Evolutionary conservation across 2,797 vertebrate species (phyloP).

Genomic region (Molossus alvarezi): DNA sequence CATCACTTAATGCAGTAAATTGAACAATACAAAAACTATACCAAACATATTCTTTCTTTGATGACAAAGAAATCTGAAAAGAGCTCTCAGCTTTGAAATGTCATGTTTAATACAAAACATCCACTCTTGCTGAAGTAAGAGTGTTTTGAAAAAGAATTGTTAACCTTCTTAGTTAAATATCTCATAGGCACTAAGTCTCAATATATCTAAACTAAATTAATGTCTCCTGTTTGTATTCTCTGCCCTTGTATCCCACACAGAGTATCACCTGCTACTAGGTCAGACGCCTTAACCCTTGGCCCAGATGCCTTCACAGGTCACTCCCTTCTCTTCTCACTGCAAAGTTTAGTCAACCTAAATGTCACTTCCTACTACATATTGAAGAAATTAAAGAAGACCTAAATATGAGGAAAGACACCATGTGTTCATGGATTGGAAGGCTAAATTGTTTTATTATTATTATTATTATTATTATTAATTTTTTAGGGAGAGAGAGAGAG

Average conservation of each 20-base stretch:
- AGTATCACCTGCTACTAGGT: neutral
- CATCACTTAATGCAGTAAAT: slow-evolving; percentile 1
- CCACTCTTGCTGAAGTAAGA: slow-evolving; percentile 20
- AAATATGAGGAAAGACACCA: slow-evolving; percentile 12
- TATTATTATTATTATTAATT: too few relatives aligned
- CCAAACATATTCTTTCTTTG: slow-evolving; percentile 39
- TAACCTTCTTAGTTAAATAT: neutral
- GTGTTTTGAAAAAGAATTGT: slow-evolving; percentile 41
- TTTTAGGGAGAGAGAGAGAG: too few relatives aligned
- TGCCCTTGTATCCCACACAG: neutral
- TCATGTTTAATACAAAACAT: neutral
- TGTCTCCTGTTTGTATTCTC: neutral
- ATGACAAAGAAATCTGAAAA: slow-evolving; percentile 41
- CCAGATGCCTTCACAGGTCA: neutral
- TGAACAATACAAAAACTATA: neutral
- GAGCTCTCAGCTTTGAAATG: slow-evolving; percentile 1
- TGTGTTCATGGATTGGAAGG: neutral
- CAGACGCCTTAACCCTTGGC: neutral
- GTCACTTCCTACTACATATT: neutral
- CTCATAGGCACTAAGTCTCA: neutral
- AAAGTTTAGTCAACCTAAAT: slow-evolving; percentile 22
- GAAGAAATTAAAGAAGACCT: slow-evolving; percentile 23
- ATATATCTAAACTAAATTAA: neutral
- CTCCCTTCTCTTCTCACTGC: slow-evolving; percentile 1
- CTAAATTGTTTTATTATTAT: too few relatives aligned